Percentiles rank a stretch among this genome's conserved stretches.
Evolutionary conservation across 2,888 invertebrate genomes (phyloP).

Genomic region (Micoletzkya japonica): DNA sequence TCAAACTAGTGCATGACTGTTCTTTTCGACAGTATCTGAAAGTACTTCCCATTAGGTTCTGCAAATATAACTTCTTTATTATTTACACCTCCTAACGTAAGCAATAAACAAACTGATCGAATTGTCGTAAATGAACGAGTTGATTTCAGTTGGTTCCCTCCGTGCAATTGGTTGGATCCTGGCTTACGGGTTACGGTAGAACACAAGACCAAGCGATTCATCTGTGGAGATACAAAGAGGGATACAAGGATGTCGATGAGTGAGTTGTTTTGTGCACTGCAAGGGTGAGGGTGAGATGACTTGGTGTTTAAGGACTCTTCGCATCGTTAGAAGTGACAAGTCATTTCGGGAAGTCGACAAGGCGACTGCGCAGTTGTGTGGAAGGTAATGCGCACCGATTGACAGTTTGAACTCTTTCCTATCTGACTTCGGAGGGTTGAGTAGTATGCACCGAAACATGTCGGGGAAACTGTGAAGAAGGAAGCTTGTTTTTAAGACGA

Average conservation of each 20-base stretch:
- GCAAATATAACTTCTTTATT: no score
- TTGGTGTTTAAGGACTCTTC: constrained; percentile 9
- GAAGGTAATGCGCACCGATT: constrained; percentile 3
- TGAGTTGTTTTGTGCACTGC: constrained; percentile 67
- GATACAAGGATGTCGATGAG: constrained; percentile 72
- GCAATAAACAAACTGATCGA: not conserved
- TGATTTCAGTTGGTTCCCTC: constrained; percentile 37
- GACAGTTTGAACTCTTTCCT: not conserved
- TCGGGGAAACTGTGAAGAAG: not conserved
- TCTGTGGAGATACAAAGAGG: constrained; percentile 91
- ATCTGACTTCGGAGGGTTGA: not conserved
- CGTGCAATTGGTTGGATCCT: constrained; percentile 84
- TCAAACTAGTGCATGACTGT: no score
- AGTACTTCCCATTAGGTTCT: no score
- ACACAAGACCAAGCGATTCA: constrained; percentile 96
- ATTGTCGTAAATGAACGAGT: not conserved
- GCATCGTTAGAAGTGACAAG: constrained; percentile 30
- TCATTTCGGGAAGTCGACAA: constrained; percentile 49
- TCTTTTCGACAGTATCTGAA: no score
- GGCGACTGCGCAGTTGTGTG: constrained; percentile 46
- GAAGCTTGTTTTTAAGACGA: constrained; percentile 66
- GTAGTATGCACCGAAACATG: not conserved
- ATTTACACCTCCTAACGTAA: no score
- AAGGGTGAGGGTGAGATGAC: not conserved
- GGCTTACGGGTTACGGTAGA: constrained; percentile 83